Evolutionary conservation across 2,888 invertebrate species (phyloP).

Genomic region (Tethea ocularis): DNA sequence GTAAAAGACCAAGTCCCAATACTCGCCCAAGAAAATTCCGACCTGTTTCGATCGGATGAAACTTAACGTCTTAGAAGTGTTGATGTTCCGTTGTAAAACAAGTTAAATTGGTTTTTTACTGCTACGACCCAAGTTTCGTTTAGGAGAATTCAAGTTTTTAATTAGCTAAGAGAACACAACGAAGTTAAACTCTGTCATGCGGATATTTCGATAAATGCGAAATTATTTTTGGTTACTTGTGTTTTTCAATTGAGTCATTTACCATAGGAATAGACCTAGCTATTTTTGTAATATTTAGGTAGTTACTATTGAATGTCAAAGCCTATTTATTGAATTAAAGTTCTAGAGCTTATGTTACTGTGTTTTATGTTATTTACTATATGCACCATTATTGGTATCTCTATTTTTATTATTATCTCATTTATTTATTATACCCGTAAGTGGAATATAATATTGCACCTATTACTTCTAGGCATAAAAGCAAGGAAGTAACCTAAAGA

Average conservation of each 20-base stretch:
- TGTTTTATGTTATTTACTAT: too few species aligned
- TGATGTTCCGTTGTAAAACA: slow-evolving; percentile 33
- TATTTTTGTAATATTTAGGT: too few species aligned
- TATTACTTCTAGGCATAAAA: too few species aligned
- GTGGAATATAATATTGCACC: too few species aligned
- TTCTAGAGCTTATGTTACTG: too few species aligned
- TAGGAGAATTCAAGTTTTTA: slow-evolving; percentile 10
- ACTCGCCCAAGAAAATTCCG: not conserved
- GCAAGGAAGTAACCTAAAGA: not conserved
- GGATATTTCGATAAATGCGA: not conserved
- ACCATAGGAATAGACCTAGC: too few species aligned
- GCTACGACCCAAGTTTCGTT: slow-evolving; percentile 13
- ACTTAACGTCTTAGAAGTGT: slow-evolving; percentile 21
- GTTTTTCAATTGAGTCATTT: too few species aligned
- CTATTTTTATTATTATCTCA: too few species aligned
- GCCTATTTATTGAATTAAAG: too few species aligned
- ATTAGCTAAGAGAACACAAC: not conserved
- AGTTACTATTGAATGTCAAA: too few species aligned
- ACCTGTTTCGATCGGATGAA: slow-evolving; percentile 1
- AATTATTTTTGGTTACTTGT: not conserved
- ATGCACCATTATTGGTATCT: too few species aligned
- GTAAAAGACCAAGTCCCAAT: not conserved
- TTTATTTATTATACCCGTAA: too few species aligned
- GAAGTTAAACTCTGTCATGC: not conserved
- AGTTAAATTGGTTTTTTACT: slow-evolving; percentile 39